Evolutionary conservation across 2,888 invertebrate species (phyloP), one percentile per base, ranked within the genome.

Genomic region (Cryptocheilus praepositus): DNA sequence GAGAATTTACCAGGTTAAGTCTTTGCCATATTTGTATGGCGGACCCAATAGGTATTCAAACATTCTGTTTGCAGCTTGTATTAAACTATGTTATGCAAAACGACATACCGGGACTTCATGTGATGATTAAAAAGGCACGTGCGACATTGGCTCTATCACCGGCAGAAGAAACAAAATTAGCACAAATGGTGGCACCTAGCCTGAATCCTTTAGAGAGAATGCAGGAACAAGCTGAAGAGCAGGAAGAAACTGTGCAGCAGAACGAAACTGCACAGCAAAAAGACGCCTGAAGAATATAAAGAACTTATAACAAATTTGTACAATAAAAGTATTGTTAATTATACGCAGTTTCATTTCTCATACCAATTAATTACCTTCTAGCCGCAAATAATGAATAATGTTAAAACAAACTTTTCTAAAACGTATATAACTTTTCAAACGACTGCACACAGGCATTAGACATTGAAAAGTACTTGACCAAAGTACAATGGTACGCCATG

Each of bases 71-170:
- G 46, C 80, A 92, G 92, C 84, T 84, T 45, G 88, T 91, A 59
- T 82, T 93, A 25, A 90, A 92, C 70, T 94, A 93, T 81, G 90
- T 91, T 64, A 86, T 88, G 0, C 92, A 92, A 55, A 89, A 89
- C 76, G 92, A 91, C 25, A 91, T 91, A 73, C 82, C 88, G 16
- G 90, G 92, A 79, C 84, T 87, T 3, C 79, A 78, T n/a, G 52
- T 80, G 13, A 86, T 92, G 77, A 91, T 89, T 3, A 83, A 81
- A 28, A 84, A 84, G 70, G 76, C 91, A 49, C 79, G 86, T 43
- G 77, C 86, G 46, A 80, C 81, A 25, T 68, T 91, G 28, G 89
- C 91, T 0, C 85, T 93, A 2, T 90, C 90, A 66, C 88, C 90
- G 73, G 81, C 79, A 4, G 90, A 92, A 81, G 77, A 90, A 58